Base-by-base conservation (phyloP, 2,888 invertebrate species). In the Galerucella calmariensis region DNA sequence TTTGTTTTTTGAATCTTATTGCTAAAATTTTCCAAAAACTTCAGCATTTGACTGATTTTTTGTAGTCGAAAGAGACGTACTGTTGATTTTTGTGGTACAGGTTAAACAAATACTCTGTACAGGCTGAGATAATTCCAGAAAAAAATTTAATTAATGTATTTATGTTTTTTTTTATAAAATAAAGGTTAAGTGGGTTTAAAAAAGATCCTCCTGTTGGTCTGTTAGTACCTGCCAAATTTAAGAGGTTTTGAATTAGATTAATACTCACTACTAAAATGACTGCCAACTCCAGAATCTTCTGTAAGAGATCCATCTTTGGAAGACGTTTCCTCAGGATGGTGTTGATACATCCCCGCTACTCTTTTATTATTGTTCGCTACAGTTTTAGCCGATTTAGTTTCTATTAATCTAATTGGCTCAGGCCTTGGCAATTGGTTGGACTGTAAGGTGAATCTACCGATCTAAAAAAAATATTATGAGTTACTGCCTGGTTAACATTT, bases 371-470 rank as follows among this genome's bases (percentile, higher is more conserved):
- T 94, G 84, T 95, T 95, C 51, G 92, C 93, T 67, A 90, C 88
- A 72, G 92, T 93, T 85, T 95, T 95, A 67, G 92, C 93, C 66
- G 90, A 90, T 87, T 95, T 95, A 8, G 92, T 89, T 87, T 90
- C 93, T 80, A 89, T 89, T 77, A 89, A 88, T 84, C 90, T 91
- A 78, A 90, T 90, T 56, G 92, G 91, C 86, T 95, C 94, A 0
- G 94, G 94, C 75, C 91, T 88, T 0, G 95, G 95, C 79, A 95
- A 88, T 83, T 94, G 93, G 73, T 92, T 93, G 46, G 93, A 92
- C 80, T 92, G 92, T 69, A 93, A 84, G 4, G 92, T 92, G 79
- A 90, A 93, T 86, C 92, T 94, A 65, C 88, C 87, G 1, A 87
- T 82, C 73, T 88, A n/a, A 44, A 51, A 61, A 63, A 16, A 41